Percentiles rank a stretch among this genome's conserved stretches.
Evolutionary conservation across 2,113 vertebrate species (phyloP).

Genomic region (Hyla sarda): DNA sequence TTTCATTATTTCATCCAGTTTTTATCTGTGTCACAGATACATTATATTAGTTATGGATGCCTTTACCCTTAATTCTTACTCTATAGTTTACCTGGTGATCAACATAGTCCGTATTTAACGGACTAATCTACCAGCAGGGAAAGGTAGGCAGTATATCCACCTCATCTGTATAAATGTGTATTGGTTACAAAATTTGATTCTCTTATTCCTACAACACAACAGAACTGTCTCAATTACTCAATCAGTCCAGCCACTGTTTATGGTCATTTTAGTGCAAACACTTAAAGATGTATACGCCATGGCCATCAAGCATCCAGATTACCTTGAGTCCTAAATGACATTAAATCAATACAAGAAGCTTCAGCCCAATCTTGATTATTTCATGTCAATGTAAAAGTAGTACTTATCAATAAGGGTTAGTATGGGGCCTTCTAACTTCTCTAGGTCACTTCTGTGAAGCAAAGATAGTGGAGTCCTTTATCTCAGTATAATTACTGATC

Average conservation of each 20-base stretch:
- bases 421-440: background rate
- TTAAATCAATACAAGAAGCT: background rate
- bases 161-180: too few relatives aligned
- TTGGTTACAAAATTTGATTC: background rate
- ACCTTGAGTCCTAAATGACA: background rate
- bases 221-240: background rate
- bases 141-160: too few relatives aligned
- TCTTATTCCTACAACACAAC: background rate
- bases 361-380: background rate
- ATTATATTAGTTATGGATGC: too few relatives aligned
- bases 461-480: background rate
- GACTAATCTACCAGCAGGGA: too few relatives aligned
- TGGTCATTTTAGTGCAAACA: background rate
- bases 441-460: background rate
- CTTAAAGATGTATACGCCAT: background rate
- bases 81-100: too few relatives aligned
- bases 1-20: too few relatives aligned
- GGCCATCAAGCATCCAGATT: background rate
- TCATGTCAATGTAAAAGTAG: background rate
- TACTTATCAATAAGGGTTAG: background rate
- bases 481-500: slow-evolving; percentile 43
- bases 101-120: too few relatives aligned
- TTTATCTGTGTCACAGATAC: too few relatives aligned
- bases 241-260: background rate
- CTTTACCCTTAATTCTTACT: too few relatives aligned